phyloP scores from a whole-genome alignment of 2,113 vertebrate species.

The Lethenteron camtschaticum region DNA sequence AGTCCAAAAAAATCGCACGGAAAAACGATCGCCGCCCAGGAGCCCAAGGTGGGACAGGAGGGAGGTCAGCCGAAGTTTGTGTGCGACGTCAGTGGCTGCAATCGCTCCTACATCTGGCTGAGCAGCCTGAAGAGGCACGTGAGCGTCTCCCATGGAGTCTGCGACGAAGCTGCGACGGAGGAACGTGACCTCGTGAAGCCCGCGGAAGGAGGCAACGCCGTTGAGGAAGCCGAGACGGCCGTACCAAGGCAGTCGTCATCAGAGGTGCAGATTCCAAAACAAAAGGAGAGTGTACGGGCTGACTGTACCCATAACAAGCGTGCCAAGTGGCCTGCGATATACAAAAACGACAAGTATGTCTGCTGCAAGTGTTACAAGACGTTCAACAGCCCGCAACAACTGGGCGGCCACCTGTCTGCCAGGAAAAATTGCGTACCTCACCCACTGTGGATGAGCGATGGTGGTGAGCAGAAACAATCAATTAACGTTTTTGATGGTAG shows the following conservation, averaged over 20 bases:
- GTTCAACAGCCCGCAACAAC: background rate
- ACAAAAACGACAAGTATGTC: background rate
- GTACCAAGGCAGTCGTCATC: too few species aligned
- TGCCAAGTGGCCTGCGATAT: background rate
- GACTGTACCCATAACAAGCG: background rate
- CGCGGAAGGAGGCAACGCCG: too few species aligned
- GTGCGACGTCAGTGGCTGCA: background rate
- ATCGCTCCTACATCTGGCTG: background rate
- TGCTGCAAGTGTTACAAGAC: background rate
- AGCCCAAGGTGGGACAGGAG: background rate
- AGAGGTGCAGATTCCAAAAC: too few species aligned
- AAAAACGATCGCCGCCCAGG: too few species aligned
- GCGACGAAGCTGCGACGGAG: too few species aligned
- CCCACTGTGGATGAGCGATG: too few species aligned
- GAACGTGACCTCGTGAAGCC: too few species aligned
- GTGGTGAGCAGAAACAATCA: too few species aligned
- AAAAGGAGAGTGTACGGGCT: background rate
- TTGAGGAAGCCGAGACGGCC: too few species aligned
- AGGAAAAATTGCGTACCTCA: background rate
- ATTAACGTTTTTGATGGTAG: too few species aligned
- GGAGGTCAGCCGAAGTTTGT: background rate
- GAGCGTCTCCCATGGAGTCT: background rate
- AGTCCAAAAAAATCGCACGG: too few species aligned
- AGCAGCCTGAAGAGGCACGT: slow-evolving; percentile 1
- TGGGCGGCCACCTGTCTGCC: background rate